Conservation (phyloP, 2,113 vertebrate genomes). For the Donacobius atricapilla region DNA sequence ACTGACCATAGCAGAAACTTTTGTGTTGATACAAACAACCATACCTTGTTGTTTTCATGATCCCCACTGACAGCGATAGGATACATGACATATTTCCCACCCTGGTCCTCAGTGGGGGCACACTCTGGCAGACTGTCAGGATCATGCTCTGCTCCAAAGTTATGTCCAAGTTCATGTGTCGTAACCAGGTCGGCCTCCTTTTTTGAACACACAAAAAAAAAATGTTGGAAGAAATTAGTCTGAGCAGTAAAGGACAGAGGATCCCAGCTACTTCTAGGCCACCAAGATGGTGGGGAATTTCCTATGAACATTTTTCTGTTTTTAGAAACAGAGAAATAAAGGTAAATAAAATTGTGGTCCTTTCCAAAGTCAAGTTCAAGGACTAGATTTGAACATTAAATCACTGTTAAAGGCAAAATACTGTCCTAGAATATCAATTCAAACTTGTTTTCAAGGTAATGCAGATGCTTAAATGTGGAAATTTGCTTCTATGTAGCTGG, state of each 20-base stretch:
- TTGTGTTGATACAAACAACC: background rate
- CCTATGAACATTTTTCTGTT: background rate
- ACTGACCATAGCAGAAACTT: background rate
- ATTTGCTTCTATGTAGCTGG: background rate
- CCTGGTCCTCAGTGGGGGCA: conserved; percentile 91
- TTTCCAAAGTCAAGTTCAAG: background rate
- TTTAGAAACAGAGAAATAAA: background rate
- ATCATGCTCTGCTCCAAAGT: conserved; percentile 97
- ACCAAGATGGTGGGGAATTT: background rate
- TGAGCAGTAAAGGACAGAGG: background rate
- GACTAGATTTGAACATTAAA: background rate
- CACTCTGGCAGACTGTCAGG: conserved; percentile 87
- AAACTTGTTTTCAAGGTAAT: background rate
- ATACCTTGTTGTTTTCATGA: conserved; percentile 95
- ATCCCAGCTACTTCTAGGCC: background rate
- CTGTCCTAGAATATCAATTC: background rate
- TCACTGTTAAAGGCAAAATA: background rate
- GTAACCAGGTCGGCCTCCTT: conserved; percentile 98
- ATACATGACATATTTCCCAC: conserved; percentile 97
- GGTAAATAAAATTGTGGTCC: background rate
- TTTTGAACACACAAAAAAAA: background rate
- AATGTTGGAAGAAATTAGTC: background rate
- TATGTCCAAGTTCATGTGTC: conserved; percentile 95
- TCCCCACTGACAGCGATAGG: conserved; percentile 98
- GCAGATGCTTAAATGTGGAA: background rate